phyloP scores from a whole-genome alignment of 2,113 vertebrate genomes.

The Xenotilapia caudafasciata region DNA sequence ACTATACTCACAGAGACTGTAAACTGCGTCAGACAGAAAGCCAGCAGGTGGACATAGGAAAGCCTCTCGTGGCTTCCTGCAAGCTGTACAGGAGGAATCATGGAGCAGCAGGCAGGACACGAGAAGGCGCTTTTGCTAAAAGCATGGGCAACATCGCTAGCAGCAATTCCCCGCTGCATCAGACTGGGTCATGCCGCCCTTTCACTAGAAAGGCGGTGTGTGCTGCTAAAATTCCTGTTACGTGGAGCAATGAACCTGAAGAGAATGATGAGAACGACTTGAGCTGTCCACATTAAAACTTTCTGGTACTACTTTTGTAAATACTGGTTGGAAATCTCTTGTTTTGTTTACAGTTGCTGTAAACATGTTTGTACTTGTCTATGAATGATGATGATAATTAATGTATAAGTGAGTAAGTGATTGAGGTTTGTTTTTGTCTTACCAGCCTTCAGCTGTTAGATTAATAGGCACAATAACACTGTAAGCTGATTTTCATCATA shows the following conservation, averaged over 20 bases:
- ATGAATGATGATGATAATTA: background rate
- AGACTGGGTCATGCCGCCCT: background rate
- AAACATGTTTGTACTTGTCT: background rate
- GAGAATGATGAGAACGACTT: slow-evolving; percentile 79
- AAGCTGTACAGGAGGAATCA: slow-evolving; percentile 45
- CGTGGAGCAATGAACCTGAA: slow-evolving; percentile 71
- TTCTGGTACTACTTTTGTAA: background rate
- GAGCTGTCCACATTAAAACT: background rate
- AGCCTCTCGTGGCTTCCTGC: slow-evolving; percentile 71
- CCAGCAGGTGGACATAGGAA: slow-evolving; percentile 62
- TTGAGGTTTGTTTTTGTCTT: background rate
- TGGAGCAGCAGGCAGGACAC: background rate
- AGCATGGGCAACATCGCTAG: background rate
- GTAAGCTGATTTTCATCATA: background rate
- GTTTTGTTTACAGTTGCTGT: background rate
- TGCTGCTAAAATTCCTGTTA: slow-evolving; percentile 32
- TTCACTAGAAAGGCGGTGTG: slow-evolving; percentile 58
- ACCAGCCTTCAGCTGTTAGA: background rate
- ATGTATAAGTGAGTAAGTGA: background rate
- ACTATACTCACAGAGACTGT: slow-evolving; percentile 66
- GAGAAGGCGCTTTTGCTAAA: background rate
- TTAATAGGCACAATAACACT: slow-evolving; percentile 1
- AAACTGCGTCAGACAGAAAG: slow-evolving; percentile 67
- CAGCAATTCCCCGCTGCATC: background rate
- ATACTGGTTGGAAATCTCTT: background rate